Evolutionary conservation across 2,113 vertebrate species (phyloP).

Genomic region (Carassius carassius): DNA sequence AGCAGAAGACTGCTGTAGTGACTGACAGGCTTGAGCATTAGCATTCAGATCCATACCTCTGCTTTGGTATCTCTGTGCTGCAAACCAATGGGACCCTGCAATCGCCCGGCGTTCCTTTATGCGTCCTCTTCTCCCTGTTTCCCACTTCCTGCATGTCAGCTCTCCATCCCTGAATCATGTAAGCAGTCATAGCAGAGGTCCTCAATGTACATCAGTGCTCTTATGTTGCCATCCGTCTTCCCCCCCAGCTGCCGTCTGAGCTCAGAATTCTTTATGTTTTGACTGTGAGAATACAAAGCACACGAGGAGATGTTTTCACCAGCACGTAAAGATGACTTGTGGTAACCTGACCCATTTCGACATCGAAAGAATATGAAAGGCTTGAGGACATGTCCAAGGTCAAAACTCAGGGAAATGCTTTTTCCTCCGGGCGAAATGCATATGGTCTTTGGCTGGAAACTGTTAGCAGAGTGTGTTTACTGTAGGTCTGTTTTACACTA

Average conservation of each 20-base stretch:
- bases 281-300: not conserved
- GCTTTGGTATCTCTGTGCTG: constrained; percentile 57
- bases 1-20: constrained; percentile 48
- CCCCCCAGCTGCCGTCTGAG: not conserved
- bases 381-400: constrained; percentile 18
- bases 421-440: not conserved
- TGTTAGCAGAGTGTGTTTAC: not conserved
- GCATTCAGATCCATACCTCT: constrained; percentile 56
- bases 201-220: not conserved
- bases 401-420: not conserved
- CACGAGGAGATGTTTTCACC: not conserved
- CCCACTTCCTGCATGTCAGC: not conserved
- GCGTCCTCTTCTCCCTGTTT: constrained; percentile 16
- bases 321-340: not conserved
- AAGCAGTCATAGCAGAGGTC: not conserved
- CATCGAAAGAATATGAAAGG: constrained; percentile 3
- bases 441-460: not conserved
- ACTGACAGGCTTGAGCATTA: constrained; percentile 58
- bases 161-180: not conserved
- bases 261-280: not conserved
- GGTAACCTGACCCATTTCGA: constrained; percentile 5
- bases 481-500: not conserved
- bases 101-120: constrained; percentile 35
- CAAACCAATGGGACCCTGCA: constrained; percentile 44
- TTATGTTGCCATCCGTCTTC: not conserved